These are phyloP conservation scores for Sabatieria punctata DNA, from an alignment of 2,888 invertebrate genomes.

Conservation along the genomic window DNA sequence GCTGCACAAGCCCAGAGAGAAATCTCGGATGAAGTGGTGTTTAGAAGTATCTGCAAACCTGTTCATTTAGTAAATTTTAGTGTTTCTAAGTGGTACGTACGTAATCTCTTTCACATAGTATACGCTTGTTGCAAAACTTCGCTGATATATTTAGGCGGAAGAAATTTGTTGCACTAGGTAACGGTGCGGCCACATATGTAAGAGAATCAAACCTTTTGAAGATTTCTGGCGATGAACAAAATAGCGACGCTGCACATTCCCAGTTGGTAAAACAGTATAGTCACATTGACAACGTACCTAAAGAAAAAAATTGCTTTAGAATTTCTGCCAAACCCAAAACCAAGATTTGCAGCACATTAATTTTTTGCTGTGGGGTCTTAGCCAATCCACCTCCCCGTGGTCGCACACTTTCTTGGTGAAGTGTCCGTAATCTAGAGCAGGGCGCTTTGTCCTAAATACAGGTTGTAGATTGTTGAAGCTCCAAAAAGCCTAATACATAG, in stretches of 20 bases:
- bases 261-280: conserved; percentile 29
- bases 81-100: no score
- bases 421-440: conserved; percentile 28
- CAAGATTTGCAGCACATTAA: no score
- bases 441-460: conserved; percentile 19
- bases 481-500: no score
- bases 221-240: conserved; percentile 28
- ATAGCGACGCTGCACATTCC: conserved; percentile 31
- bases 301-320: conserved; percentile 4
- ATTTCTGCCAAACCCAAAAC: no score
- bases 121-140: no score
- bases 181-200: no score
- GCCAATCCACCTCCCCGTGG: conserved; percentile 21
- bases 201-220: conserved; percentile 14
- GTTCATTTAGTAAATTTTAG: neutral
- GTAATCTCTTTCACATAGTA: no score
- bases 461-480: neutral
- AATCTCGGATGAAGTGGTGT: neutral
- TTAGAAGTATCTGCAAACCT: neutral
- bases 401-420: conserved; percentile 31
- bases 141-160: no score
- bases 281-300: conserved; percentile 29
- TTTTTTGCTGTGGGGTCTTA: conserved; percentile 23
- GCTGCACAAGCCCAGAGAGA: conserved; percentile 22
- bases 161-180: no score